These are phyloP conservation scores for Tenebrosternarchus preto DNA, from an alignment of 2,113 vertebrate species.

Conservation along the genomic window DNA sequence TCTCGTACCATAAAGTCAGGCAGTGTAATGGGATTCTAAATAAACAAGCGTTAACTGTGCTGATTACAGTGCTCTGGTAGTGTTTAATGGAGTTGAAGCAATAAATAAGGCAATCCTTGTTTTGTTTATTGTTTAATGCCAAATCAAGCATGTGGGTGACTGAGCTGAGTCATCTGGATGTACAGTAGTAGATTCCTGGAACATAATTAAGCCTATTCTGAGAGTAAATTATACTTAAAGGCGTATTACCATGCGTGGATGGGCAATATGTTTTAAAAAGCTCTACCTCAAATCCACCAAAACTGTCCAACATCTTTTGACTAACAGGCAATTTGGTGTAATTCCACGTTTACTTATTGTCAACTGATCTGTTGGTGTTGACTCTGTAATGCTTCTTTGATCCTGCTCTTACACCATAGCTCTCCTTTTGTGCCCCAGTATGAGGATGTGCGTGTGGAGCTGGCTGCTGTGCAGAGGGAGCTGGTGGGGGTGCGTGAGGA, in stretches of 20 bases:
- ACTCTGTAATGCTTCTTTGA: neutral
- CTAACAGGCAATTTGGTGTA: too few relatives aligned
- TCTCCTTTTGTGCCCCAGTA: slow-evolving; percentile 49
- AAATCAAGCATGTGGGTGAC: neutral
- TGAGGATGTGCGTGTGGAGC: slow-evolving; percentile 72
- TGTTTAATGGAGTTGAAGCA: neutral
- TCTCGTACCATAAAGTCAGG: neutral
- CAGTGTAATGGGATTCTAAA: neutral
- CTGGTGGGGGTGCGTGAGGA: slow-evolving; percentile 66
- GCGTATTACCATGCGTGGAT: neutral
- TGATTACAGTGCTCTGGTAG: neutral
- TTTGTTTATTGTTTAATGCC: neutral
- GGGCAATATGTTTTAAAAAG: neutral
- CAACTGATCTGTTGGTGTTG: neutral
- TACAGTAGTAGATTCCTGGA: neutral
- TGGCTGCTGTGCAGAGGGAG: slow-evolving; percentile 66
- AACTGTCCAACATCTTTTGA: too few relatives aligned
- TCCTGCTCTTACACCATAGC: neutral
- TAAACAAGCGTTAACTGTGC: neutral
- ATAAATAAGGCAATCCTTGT: neutral
- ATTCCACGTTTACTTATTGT: too few relatives aligned
- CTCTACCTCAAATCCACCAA: neutral
- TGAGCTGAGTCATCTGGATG: neutral
- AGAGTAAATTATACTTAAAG: neutral
- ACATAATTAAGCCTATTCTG: neutral